Percentiles rank a stretch among this genome's conserved stretches.
Evolutionary conservation across 2,797 vertebrate genomes (phyloP).

Genomic region (Poeciliopsis paucimaculata): DNA sequence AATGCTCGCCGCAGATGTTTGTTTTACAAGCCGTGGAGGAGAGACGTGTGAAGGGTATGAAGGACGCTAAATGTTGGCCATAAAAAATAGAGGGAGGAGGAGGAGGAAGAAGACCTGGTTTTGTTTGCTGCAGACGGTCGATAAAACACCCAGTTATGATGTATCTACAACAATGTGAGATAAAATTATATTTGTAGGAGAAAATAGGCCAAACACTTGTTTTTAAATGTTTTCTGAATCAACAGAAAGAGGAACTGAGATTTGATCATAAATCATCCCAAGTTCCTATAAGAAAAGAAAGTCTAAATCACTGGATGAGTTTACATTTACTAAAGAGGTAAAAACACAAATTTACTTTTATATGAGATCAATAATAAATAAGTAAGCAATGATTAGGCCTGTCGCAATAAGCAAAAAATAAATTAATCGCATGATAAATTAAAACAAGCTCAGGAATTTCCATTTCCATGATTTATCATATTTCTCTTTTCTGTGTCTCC

Average conservation of each 20-base stretch:
- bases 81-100: slow-evolving; percentile 56
- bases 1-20: slow-evolving; percentile 77
- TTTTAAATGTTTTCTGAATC: not conserved
- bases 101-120: not conserved
- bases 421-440: too few relatives aligned
- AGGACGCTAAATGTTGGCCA: slow-evolving; percentile 66
- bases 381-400: not conserved
- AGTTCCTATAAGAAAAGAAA: not conserved
- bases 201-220: not conserved
- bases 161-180: slow-evolving; percentile 1
- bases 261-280: not conserved
- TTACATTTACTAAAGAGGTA: not conserved
- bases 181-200: not conserved
- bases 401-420: too few relatives aligned
- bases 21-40: slow-evolving; percentile 76
- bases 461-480: too few relatives aligned
- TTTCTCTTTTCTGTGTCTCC: too few relatives aligned
- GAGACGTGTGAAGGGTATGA: slow-evolving; percentile 52
- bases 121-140: slow-evolving; percentile 22
- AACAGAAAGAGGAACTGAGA: not conserved
- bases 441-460: too few relatives aligned
- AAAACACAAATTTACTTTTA: not conserved
- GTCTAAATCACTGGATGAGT: too few relatives aligned
- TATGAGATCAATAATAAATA: not conserved
- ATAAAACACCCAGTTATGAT: slow-evolving; percentile 1